phyloP scores from a whole-genome alignment of 2,113 vertebrate genomes.

The Nibea albiflora region DNA sequence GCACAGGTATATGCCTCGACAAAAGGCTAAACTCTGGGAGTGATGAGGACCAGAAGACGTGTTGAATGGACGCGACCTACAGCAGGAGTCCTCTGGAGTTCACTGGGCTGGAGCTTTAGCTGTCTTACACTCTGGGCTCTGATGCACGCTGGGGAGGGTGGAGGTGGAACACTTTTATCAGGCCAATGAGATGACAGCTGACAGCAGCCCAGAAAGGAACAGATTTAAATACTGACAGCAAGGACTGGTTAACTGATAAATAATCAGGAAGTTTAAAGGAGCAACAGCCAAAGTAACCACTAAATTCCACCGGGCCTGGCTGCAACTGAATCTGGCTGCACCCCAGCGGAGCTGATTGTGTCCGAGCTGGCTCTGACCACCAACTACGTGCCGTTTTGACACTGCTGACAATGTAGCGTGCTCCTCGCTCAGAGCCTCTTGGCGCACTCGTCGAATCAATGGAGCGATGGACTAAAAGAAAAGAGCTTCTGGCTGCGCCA shows the following conservation, averaged over 20 bases:
- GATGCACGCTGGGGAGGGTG: neutral
- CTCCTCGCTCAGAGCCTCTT: too few relatives aligned
- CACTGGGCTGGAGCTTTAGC: neutral
- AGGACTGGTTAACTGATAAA: neutral
- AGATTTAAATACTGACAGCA: neutral
- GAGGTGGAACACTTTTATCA: neutral
- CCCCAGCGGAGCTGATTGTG: too few relatives aligned
- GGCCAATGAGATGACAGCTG: conserved; percentile 2
- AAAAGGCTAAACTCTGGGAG: neutral
- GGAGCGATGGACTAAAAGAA: too few relatives aligned
- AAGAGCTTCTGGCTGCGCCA: too few relatives aligned
- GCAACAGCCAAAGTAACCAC: neutral
- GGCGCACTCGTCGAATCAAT: too few relatives aligned
- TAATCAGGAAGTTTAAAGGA: neutral
- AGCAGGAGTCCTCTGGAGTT: neutral
- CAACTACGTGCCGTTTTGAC: too few relatives aligned
- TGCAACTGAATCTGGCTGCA: too few relatives aligned
- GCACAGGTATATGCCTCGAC: neutral
- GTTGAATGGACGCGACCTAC: neutral
- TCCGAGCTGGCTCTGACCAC: too few relatives aligned
- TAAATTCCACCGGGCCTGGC: too few relatives aligned
- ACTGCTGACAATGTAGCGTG: too few relatives aligned
- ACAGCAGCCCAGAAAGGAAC: neutral
- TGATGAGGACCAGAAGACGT: neutral
- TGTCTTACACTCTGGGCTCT: neutral